Evolutionary conservation across 2,113 vertebrate genomes (phyloP).

Genomic region (Pandion haliaetus): DNA sequence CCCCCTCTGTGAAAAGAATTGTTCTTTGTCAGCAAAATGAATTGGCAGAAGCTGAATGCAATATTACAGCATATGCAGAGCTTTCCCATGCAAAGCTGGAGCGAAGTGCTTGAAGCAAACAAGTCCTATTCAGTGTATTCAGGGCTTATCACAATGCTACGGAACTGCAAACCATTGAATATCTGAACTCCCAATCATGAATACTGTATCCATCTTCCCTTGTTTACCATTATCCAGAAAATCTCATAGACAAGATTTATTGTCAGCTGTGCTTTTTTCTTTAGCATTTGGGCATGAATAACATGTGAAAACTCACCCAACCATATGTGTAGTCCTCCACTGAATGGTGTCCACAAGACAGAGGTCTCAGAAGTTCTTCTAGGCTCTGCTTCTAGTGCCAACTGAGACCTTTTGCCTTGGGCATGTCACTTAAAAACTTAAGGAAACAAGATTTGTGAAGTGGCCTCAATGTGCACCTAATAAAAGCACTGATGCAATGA

Average conservation of each 20-base stretch:
- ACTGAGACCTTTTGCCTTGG: neutral
- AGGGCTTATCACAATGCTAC: neutral
- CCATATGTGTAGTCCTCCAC: neutral
- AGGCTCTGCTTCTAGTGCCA: neutral
- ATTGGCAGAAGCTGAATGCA: constrained; percentile 51
- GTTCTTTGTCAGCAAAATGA: constrained; percentile 27
- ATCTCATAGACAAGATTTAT: neutral
- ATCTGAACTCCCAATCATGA: neutral
- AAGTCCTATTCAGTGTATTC: constrained; percentile 39
- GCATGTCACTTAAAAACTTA: neutral
- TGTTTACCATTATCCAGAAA: neutral
- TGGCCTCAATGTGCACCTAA: neutral
- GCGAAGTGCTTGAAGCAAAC: neutral
- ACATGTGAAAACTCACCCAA: neutral
- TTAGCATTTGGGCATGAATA: neutral
- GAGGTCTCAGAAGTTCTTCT: neutral
- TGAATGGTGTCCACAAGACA: neutral
- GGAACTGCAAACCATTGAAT: neutral
- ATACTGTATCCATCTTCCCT: neutral
- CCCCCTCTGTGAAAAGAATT: neutral
- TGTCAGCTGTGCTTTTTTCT: neutral
- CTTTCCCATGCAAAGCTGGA: constrained; percentile 33
- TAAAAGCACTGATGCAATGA: neutral
- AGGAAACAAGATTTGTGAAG: neutral
- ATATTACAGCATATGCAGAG: neutral